Conservation (phyloP, 2,888 invertebrate genomes). For the Drosophila seclusa region DNA sequence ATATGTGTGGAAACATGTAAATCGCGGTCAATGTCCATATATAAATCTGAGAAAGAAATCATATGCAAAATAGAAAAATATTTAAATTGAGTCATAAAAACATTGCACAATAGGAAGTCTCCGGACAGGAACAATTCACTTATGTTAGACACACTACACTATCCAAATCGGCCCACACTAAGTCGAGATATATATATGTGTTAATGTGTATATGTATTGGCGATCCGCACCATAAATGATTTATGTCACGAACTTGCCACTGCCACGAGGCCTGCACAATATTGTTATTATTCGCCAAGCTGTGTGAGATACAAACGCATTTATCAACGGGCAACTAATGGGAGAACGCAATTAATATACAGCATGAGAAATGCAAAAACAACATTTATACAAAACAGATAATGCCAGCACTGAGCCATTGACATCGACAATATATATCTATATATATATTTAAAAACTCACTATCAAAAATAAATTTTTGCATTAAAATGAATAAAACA, state of each 20-base stretch:
- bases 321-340: constrained; percentile 45
- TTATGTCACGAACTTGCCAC: constrained; percentile 64
- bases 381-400: constrained; percentile 50
- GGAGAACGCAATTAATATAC: constrained; percentile 33
- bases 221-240: constrained; percentile 64
- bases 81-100: constrained; percentile 74
- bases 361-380: constrained; percentile 7
- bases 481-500: neutral
- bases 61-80: constrained; percentile 43
- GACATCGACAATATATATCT: constrained; percentile 48
- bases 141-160: constrained; percentile 18
- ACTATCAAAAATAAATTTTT: constrained; percentile 32
- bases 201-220: constrained; percentile 1
- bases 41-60: constrained; percentile 51
- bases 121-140: constrained; percentile 47
- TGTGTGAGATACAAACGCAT: constrained; percentile 45
- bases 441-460: neutral
- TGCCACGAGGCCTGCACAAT: constrained; percentile 28
- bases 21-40: constrained; percentile 63
- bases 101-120: constrained; percentile 65
- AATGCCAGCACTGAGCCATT: constrained; percentile 66
- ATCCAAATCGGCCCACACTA: constrained; percentile 58
- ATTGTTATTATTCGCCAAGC: constrained; percentile 24
- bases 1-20: constrained; percentile 57
- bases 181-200: constrained; percentile 4